These are phyloP conservation scores for Dendrophyllia cribrosa DNA, from an alignment of 64 coral and sea anemone species.

Conservation along the genomic window DNA sequence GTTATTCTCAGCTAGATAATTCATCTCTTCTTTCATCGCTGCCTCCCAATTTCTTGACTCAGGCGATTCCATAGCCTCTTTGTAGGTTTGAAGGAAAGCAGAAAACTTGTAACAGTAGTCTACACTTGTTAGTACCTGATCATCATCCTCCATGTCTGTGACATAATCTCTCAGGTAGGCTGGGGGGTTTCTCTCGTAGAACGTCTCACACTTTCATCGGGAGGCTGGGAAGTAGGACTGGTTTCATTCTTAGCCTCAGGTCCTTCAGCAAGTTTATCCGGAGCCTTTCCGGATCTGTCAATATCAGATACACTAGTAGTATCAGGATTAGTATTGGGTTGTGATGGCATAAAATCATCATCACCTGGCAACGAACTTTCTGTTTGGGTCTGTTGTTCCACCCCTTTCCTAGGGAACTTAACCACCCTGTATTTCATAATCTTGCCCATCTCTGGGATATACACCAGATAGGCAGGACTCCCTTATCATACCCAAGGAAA, in stretches of 20 bases:
- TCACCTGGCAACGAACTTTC: no score
- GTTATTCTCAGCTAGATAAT: slow-evolving; percentile 58
- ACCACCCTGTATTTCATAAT: slow-evolving; percentile 2
- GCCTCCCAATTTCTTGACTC: slow-evolving; percentile 42
- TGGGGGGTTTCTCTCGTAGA: slow-evolving; percentile 52
- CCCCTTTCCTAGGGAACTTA: no score
- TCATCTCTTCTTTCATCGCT: slow-evolving; percentile 58
- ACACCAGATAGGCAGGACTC: slow-evolving; percentile 20
- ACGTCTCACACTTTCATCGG: not conserved
- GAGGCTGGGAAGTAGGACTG: slow-evolving; percentile 23
- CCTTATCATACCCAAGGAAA: no score
- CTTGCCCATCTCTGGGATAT: slow-evolving; percentile 6
- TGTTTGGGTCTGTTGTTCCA: no score
- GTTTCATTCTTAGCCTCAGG: slow-evolving; percentile 40
- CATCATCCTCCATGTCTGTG: slow-evolving; percentile 35
- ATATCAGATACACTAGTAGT: no score
- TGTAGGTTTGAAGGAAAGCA: slow-evolving; percentile 56
- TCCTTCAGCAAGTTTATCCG: no score
- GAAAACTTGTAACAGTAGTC: slow-evolving; percentile 63
- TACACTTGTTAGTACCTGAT: slow-evolving; percentile 59
- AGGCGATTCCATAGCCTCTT: slow-evolving; percentile 58
- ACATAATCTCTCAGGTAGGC: slow-evolving; percentile 56
- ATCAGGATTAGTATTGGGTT: no score
- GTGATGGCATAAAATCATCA: no score
- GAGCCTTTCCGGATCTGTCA: no score